phyloP scores from a whole-genome alignment of 2,888 invertebrate species.

The Parnassius apollo region DNA sequence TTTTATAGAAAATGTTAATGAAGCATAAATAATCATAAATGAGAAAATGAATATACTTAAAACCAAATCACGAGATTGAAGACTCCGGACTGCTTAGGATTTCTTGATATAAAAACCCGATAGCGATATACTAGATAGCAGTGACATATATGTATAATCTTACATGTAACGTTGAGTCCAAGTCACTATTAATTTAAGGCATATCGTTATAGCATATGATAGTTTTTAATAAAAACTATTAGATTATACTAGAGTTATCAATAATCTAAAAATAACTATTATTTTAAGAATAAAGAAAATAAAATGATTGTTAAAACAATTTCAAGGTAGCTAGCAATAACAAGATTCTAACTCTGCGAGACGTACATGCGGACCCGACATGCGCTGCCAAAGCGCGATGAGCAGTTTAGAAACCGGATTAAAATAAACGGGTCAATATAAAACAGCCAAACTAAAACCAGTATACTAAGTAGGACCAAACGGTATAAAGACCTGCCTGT shows the following conservation, averaged over 20 bases:
- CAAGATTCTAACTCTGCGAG: conserved; percentile 10
- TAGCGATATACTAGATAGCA: no score
- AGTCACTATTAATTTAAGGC: no score
- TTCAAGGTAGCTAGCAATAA: neutral
- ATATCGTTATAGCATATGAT: no score
- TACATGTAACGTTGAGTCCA: no score
- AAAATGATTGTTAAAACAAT: neutral
- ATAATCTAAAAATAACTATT: neutral
- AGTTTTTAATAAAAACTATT: no score
- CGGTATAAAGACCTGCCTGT: conserved; percentile 23
- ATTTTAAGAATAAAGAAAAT: neutral
- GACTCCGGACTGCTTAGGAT: no score
- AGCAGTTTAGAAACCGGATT: conserved; percentile 25
- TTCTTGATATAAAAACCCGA: no score
- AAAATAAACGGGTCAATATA: conserved; percentile 18
- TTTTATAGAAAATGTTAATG: no score
- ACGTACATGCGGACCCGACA: conserved; percentile 10
- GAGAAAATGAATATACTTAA: no score
- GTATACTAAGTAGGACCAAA: conserved; percentile 24
- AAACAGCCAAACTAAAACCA: conserved; percentile 22
- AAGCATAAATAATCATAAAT: no score
- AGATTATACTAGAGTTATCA: neutral
- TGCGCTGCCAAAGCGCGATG: conserved; percentile 15
- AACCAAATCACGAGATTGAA: no score
- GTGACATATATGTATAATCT: no score